These are phyloP conservation scores for Menidia menidia DNA, from an alignment of 2,797 vertebrate species.

Conservation along the genomic window DNA sequence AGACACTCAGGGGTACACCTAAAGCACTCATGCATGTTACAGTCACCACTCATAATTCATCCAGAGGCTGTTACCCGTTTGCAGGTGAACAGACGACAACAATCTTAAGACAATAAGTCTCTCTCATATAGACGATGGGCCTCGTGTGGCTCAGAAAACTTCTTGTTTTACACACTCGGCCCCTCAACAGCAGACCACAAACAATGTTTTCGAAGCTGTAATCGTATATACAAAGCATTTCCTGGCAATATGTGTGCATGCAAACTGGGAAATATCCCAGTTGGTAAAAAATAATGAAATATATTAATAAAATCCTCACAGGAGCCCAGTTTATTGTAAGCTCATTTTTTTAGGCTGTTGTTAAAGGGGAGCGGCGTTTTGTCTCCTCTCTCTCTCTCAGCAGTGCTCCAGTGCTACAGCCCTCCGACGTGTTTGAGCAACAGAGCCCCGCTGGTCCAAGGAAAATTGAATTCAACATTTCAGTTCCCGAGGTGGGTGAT, in stretches of 20 bases:
- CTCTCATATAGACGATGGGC: conserved; percentile 47
- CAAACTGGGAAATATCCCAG: conserved; percentile 55
- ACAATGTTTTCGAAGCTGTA: conserved; percentile 54
- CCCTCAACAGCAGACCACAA: conserved; percentile 58
- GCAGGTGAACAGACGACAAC: conserved; percentile 40
- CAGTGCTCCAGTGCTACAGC: conserved; percentile 87
- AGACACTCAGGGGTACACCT: conserved; percentile 86
- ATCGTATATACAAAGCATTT: conserved; percentile 49
- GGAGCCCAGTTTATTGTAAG: conserved; percentile 46
- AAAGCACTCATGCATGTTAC: conserved; percentile 61
- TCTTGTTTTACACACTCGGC: conserved; percentile 34
- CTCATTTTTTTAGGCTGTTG: conserved; percentile 29
- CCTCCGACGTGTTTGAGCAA: conserved; percentile 96
- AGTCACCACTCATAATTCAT: conserved; percentile 47
- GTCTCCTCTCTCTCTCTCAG: conserved; percentile 51
- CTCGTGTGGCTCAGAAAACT: conserved; percentile 20
- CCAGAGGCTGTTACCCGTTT: conserved; percentile 42
- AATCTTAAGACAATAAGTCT: conserved; percentile 49
- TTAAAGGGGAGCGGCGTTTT: conserved; percentile 31
- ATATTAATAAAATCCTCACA: conserved; percentile 27
- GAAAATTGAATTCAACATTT: conserved; percentile 97
- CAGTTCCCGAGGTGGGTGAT: conserved; percentile 81
- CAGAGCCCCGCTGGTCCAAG: conserved; percentile 84
- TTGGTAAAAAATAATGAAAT: conserved; percentile 40
- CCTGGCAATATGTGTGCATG: conserved; percentile 29